These are phyloP conservation scores for Archips xylosteana DNA, from an alignment of 2,888 invertebrate species.

Conservation along the genomic window DNA sequence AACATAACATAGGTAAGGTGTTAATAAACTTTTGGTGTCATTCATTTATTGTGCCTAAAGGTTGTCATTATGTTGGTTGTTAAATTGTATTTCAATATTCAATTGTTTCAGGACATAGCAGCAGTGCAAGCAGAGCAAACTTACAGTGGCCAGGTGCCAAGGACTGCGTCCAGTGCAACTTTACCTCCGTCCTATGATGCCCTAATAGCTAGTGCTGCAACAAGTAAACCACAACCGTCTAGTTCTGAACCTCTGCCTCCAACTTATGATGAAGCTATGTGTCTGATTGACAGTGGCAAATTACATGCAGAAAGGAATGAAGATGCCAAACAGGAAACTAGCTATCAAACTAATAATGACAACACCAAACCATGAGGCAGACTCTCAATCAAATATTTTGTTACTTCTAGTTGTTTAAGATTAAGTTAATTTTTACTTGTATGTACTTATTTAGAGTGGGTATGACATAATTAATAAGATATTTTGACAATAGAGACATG, in stretches of 20 bases:
- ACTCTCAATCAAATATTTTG: slow-evolving; percentile 49
- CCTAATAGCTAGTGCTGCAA: slow-evolving; percentile 75
- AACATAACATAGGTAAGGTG: not conserved
- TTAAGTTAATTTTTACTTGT: slow-evolving; percentile 79
- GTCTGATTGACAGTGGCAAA: slow-evolving; percentile 80
- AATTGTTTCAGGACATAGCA: slow-evolving; percentile 82
- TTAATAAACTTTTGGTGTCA: slow-evolving; percentile 3
- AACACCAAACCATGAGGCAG: slow-evolving; percentile 71
- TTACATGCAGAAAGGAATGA: slow-evolving; percentile 61
- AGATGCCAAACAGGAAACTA: slow-evolving; percentile 74
- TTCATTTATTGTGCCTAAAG: not conserved
- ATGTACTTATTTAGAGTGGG: slow-evolving; percentile 60
- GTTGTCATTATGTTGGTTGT: slow-evolving; percentile 19
- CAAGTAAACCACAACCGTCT: slow-evolving; percentile 76
- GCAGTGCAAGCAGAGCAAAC: slow-evolving; percentile 84
- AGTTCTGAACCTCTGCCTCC: slow-evolving; percentile 86
- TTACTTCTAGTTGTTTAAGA: slow-evolving; percentile 65
- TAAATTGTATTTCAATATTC: slow-evolving; percentile 20
- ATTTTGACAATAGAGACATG: not conserved
- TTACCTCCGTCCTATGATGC: slow-evolving; percentile 88
- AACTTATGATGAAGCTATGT: slow-evolving; percentile 88
- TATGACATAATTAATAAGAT: not conserved
- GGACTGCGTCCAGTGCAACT: slow-evolving; percentile 85
- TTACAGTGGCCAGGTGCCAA: slow-evolving; percentile 79
- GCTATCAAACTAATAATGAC: slow-evolving; percentile 64